phyloP scores from a whole-genome alignment of 2,888 invertebrate species.

The Ariolimax columbianus region DNA sequence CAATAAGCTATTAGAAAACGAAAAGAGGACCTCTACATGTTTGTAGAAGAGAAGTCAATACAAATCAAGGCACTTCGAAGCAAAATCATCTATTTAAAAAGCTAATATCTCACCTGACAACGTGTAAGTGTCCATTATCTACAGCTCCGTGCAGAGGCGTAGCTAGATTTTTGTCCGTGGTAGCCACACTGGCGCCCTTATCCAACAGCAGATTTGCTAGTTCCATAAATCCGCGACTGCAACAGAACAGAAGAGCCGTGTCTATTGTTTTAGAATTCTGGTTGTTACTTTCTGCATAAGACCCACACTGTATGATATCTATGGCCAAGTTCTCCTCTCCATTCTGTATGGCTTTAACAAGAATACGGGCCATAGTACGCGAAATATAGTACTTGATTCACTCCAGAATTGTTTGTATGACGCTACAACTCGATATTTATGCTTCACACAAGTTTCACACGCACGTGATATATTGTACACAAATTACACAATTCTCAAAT shows the following conservation, averaged over 20 bases:
- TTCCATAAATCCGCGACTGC: constrained; percentile 35
- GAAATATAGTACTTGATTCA: not conserved
- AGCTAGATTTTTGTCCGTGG: constrained; percentile 31
- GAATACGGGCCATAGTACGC: constrained; percentile 33
- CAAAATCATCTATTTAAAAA: too few relatives aligned
- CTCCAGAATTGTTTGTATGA: too few relatives aligned
- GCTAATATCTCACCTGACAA: constrained; percentile 29
- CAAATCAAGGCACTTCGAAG: too few relatives aligned
- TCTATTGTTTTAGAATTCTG: not conserved
- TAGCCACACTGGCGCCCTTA: not conserved
- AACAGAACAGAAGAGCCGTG: constrained; percentile 42
- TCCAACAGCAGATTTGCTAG: constrained; percentile 40
- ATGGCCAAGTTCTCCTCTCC: constrained; percentile 32
- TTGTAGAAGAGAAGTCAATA: too few relatives aligned
- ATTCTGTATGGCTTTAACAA: constrained; percentile 29
- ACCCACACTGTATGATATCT: constrained; percentile 16
- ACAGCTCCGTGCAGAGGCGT: constrained; percentile 47
- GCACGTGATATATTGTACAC: too few relatives aligned
- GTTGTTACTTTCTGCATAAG: not conserved
- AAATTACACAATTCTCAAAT: too few relatives aligned
- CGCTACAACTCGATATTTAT: too few relatives aligned
- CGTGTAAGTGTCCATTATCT: constrained; percentile 35
- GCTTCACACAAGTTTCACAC: too few relatives aligned
- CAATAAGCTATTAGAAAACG: too few relatives aligned
- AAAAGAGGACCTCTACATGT: too few relatives aligned